Base-by-base conservation (phyloP, 2,113 vertebrate genomes). In the Jaculus jaculus region DNA sequence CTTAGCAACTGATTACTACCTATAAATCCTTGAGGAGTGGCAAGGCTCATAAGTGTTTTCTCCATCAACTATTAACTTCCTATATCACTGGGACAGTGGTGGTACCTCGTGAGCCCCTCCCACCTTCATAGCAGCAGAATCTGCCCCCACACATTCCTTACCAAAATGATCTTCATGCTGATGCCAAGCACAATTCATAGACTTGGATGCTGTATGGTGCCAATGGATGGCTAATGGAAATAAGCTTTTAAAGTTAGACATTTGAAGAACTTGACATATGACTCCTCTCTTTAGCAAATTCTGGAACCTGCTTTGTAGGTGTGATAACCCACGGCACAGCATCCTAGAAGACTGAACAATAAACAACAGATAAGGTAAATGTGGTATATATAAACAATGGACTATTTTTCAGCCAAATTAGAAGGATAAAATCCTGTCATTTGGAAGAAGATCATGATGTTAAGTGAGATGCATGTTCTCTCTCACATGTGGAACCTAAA, bases 121-220 rank as follows among this genome's bases (percentile, higher is more conserved):
- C 54, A 54, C 15, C 54, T 54, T 54, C 11, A 12, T 54, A 54
- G 54, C 54, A 54, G 15, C 54, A 42, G 16, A 68, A 58, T 87
- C n/a, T 89, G 28, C 34, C 42, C 34, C 28, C 30, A 90, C 3
- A 71, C 4, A 69, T 61, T 77, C 80, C 98, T 93, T 97, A 98
- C 98, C 98, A 4, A 98, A 97, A 60, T 98, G 98, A 94, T 98
- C 98, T 6, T 65, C 78, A 6, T 98, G 97, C 77, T 98, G 88
- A 73, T 97, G 96, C 98, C 98, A 98, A 85, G 97, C 94, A 85
- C 98, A 98, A 12, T 16, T 92, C 26, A 95, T 78, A 80, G 96
- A 68, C 5, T 87, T 96, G 0, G 97, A 94, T 69, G 71, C 95
- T 0, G 95, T 97, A 94, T 98, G 96, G 26, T 94, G 94, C 90